Evolutionary conservation across 2,797 vertebrate species (phyloP), one percentile per base, ranked within the genome.

Genomic region (Bradypodion ventrale): DNA sequence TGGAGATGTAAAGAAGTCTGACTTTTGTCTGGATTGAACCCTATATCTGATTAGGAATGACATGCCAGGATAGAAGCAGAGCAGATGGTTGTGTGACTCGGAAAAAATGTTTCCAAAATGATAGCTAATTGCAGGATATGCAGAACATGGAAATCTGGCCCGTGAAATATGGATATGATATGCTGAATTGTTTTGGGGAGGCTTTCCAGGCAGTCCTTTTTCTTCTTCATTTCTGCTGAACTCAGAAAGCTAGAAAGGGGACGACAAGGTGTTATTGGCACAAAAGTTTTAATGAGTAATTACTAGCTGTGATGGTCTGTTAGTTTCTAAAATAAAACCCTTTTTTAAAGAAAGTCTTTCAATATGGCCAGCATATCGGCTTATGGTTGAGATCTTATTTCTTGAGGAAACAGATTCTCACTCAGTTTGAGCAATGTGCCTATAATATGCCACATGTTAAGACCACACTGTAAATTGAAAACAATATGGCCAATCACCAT

Each of bases 211-310:
- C 7, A 86, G 90, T 37, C 9, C n/a, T 16, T 60, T 5, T n/a
- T n/a, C n/a, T n/a, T n/a, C n/a, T 87, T 8, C 78, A 87, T 91
- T 75, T 44, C 78, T 82, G 32, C 2, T 74, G 42, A 88, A 27
- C 60, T 84, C n/a, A 75, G 59, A 46, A 75, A 87, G n/a, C 65
- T 25, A 89, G 69, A 81, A 88, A 68, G 56, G 72, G 65, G 83
- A 16, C 56, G 68, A 6, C 49, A 19, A 68, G 52, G 83, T 8
- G 75, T 85, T 40, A 49, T 40, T 75, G 49, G 66, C 69, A 73
- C 56, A 65, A 83, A 32, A 23, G 4, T 56, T 90, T 60, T 90
- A 70, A 75, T 66, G 66, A 75, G 60, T 79, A 81, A 89, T 83
- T 75, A 23, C 56, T 0, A 12, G 65, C 12, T 46, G 35, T 80